phyloP scores from a whole-genome alignment of 2,888 invertebrate genomes.

The Ormyrus nitidulus region DNA sequence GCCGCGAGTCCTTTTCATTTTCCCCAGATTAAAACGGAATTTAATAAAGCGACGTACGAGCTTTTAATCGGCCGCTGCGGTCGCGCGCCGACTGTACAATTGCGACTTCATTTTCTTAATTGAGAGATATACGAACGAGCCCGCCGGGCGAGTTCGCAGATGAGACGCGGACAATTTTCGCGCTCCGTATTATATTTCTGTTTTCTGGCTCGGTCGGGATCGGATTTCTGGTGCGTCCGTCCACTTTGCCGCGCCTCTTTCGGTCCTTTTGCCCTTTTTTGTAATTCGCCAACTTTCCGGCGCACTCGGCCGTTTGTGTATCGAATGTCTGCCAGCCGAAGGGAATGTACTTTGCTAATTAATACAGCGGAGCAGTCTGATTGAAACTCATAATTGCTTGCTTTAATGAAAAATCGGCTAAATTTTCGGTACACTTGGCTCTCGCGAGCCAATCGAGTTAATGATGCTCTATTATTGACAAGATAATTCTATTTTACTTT shows the following conservation, averaged over 20 bases:
- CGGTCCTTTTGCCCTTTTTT: constrained; percentile 4
- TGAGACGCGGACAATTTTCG: constrained; percentile 51
- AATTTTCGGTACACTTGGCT: no score
- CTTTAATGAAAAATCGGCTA: no score
- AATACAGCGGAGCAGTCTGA: not conserved
- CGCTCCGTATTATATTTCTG: constrained; percentile 38
- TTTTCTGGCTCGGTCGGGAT: constrained; percentile 19
- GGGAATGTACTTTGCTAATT: constrained; percentile 14
- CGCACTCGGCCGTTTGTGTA: constrained; percentile 14
- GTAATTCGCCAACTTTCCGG: constrained; percentile 9
- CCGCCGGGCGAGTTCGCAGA: constrained; percentile 54
- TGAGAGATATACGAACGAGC: constrained; percentile 58
- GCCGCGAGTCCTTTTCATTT: constrained; percentile 67
- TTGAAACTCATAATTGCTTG: no score
- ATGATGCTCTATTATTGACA: no score
- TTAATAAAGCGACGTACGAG: constrained; percentile 72
- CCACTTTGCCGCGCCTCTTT: not conserved
- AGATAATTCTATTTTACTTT: no score
- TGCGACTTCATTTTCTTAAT: constrained; percentile 64
- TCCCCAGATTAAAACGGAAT: constrained; percentile 71
- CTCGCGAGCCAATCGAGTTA: no score
- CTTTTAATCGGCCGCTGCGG: constrained; percentile 69
- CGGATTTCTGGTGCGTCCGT: constrained; percentile 2
- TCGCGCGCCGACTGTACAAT: constrained; percentile 50
- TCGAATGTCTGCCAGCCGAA: not conserved